Base-by-base conservation (phyloP, 1,140 invertebrate genomes). In the Chymomyza costata region DNA sequence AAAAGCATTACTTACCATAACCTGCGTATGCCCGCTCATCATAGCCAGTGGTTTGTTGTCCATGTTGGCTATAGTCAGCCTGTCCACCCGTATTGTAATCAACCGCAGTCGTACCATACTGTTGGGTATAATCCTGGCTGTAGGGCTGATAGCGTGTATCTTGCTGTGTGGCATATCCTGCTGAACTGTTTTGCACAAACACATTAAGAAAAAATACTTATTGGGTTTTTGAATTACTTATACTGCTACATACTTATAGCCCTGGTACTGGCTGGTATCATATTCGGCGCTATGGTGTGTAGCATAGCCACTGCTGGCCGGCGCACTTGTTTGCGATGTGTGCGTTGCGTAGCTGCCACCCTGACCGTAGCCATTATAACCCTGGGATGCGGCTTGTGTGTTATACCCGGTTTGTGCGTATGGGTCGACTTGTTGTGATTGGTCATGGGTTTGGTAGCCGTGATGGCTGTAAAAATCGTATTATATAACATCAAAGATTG, bases 261-360 rank as follows among this genome's bases (percentile, higher is more conserved):
- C 59, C 41, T 83, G 81, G 41, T 85, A 85, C 55, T 85, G 83
- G 53, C 76, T 85, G 43, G 82, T 83, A 65, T 85, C 83, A 46
- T 85, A 85, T 17, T 85, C 83, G 8, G 63, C 55, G 25, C 56
- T 56, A 15, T 74, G 65, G 45, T 74, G 73, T 15, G 65, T 45
- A 1, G 71, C 61, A 56, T 85, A 85, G 35, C 65, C 78, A 28
- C 51, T 73, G 44, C 55, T 84, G 11, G 82, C 65, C 28, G 80
- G 59, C 8, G 78, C 56, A 37, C 54, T 63, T 2, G 70, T n/a
- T 32, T 78, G 59, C 14, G 74, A 52, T 19, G 74, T 58, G 34
- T 80, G 63, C 17, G 70, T 15, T 31, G 76, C 56, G 53, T 84
- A 83, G 41, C 66, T 63, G 56, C n/a, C n/a, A n/a, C 61, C 78